These are phyloP conservation scores for Taeniopygia guttata DNA, from an alignment of 2,797 vertebrate species.

Conservation along the genomic window DNA sequence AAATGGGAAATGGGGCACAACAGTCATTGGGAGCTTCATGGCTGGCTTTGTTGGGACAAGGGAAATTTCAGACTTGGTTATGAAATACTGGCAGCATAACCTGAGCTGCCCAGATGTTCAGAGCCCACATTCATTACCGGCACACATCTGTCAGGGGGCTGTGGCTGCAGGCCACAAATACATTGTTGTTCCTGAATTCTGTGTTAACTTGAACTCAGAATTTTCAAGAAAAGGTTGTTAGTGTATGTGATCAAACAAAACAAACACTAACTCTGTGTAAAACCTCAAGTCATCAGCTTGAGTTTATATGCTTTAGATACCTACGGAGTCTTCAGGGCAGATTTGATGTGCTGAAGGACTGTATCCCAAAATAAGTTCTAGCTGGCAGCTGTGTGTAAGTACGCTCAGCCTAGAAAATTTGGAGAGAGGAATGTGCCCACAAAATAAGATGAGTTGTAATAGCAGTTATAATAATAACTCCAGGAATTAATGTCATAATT, in stretches of 20 bases:
- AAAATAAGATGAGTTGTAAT: not conserved
- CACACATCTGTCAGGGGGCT: rapidly evolving
- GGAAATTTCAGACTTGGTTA: not conserved
- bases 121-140: not conserved
- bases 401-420: not conserved
- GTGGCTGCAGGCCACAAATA: not conserved
- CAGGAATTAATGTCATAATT: not conserved
- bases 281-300: not conserved
- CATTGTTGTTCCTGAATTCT: not conserved
- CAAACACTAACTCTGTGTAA: not conserved
- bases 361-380: not conserved
- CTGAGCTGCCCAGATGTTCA: not conserved
- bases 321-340: not conserved
- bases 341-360: not conserved
- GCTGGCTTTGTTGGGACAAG: not conserved
- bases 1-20: not conserved
- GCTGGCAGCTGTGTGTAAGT: not conserved
- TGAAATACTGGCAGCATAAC: not conserved
- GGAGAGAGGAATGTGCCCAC: not conserved
- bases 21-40: not conserved
- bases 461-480: not conserved
- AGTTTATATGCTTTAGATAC: not conserved
- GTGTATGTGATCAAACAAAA: not conserved
- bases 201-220: not conserved
- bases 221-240: not conserved